Evolutionary conservation across 2,113 vertebrate genomes (phyloP), one percentile per base, ranked within the genome.

Genomic region (Nibea albiflora): DNA sequence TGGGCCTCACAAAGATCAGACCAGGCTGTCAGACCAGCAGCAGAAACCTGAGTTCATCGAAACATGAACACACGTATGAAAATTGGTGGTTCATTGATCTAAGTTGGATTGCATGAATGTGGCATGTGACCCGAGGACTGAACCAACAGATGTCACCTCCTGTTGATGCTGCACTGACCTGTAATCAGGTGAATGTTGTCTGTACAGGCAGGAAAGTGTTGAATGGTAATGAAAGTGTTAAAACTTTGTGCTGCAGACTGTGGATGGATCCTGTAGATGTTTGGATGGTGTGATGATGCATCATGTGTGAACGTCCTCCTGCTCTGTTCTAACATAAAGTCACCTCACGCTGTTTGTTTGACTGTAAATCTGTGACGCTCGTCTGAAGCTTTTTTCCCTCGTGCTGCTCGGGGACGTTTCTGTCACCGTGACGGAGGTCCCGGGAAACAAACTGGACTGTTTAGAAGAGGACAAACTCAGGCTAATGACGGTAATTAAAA

Each of bases 401-500:
- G 1, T 19, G 44, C 68, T 28, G 81, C 60, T 81, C 73, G 4
- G 58, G 64, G 57, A 77, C 53, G 5, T 26, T 47, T 53, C 76
- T 86, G 83, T 88, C 81, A 87, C 35, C 3, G 44, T 47, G 71
- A 83, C 44, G 63, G 50, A 62, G 58, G 11, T 46, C 44, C 44
- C 10, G 44, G 44, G 74, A 85, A 60, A 75, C 87, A 76, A 87
- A 85, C 88, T 31, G 81, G 74, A 46, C 56, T 84, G 60, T 90
- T 94, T 93, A 93, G 78, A 85, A 10, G 31, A 92, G 90, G 89
- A 94, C 89, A 92, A 89, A 87, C 90, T 89, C 83, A 2, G 82
- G 93, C 89, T 91, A 94, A 93, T 91, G 90, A 89, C 53, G 24
- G 57, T 93, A 85, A 93, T 94, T 94, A 90, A 90, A 90, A 78